These are phyloP conservation scores for Steatocranus sp. DNA, from an alignment of 2,797 vertebrate species.

Conservation along the genomic window DNA sequence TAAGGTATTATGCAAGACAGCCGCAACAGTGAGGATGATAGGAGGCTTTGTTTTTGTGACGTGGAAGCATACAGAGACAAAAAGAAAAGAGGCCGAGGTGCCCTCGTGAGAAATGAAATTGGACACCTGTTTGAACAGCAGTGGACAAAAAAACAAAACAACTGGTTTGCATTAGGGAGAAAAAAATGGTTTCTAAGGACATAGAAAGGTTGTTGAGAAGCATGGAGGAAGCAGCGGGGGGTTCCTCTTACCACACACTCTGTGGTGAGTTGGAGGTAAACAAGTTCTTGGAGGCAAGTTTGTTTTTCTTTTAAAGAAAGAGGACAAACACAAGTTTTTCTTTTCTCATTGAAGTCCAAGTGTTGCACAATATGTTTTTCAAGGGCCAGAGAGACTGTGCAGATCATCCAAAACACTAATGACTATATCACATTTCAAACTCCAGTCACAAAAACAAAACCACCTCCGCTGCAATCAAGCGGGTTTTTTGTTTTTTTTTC, in stretches of 20 bases:
- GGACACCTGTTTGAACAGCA: conserved; percentile 29
- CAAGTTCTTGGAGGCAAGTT: neutral
- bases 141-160: neutral
- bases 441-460: conserved; percentile 24
- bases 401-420: conserved; percentile 18
- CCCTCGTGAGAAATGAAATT: conserved; percentile 24
- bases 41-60: conserved; percentile 32
- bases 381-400: neutral
- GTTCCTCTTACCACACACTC: neutral
- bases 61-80: conserved; percentile 3
- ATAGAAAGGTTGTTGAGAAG: neutral
- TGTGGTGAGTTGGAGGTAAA: neutral
- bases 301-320: neutral
- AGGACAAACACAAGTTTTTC: neutral
- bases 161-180: neutral
- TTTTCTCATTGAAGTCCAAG: neutral
- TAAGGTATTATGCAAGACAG: conserved; percentile 45
- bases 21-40: conserved; percentile 15
- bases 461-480: neutral
- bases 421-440: conserved; percentile 19
- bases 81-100: neutral
- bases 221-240: neutral
- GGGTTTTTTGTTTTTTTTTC: neutral
- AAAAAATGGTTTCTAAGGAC: neutral
- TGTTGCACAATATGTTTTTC: neutral